Percentiles rank a stretch among this genome's conserved stretches.
Conservation (phyloP, 2,888 invertebrate genomes). For the Pemphredon lugubris region DNA sequence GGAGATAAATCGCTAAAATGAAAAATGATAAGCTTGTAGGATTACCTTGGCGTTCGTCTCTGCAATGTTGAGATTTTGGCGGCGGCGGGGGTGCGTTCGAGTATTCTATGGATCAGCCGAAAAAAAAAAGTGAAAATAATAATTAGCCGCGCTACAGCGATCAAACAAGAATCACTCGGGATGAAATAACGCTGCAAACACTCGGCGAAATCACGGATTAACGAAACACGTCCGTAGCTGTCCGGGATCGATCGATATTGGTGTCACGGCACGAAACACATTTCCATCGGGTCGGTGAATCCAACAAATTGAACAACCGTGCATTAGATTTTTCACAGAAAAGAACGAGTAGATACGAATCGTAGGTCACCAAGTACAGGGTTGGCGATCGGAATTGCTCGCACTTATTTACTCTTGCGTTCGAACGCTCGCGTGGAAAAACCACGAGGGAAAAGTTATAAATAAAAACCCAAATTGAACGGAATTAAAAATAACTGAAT, state of each 20-base stretch:
- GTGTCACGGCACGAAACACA: conserved; percentile 42
- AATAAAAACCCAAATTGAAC: too few species aligned
- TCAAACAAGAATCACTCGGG: conserved; percentile 27
- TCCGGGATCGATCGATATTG: conserved; percentile 71
- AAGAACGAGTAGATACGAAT: too few species aligned
- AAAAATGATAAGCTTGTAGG: conserved; percentile 46
- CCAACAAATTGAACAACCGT: too few species aligned
- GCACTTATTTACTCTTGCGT: too few species aligned
- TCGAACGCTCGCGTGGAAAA: too few species aligned
- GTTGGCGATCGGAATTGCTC: too few species aligned
- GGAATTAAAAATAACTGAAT: too few species aligned
- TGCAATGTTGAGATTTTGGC: conserved; percentile 80
- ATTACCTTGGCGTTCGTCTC: conserved; percentile 80
- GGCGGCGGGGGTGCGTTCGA: conserved; percentile 80
- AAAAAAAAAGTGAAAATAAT: conserved; percentile 72
- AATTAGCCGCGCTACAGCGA: conserved; percentile 66
- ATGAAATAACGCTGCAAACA: conserved; percentile 23
- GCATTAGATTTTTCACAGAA: too few species aligned
- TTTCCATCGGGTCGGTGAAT: not conserved
- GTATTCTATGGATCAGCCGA: conserved; percentile 77
- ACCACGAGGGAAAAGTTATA: too few species aligned
- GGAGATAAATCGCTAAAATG: conserved; percentile 3
- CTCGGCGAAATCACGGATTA: conserved; percentile 34
- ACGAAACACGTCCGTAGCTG: conserved; percentile 31
- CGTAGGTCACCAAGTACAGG: too few species aligned